Percentiles rank a stretch among this genome's conserved stretches.
These are phyloP conservation scores for Saccopteryx leptura DNA, from an alignment of 2,113 vertebrate species.

Conservation along the genomic window DNA sequence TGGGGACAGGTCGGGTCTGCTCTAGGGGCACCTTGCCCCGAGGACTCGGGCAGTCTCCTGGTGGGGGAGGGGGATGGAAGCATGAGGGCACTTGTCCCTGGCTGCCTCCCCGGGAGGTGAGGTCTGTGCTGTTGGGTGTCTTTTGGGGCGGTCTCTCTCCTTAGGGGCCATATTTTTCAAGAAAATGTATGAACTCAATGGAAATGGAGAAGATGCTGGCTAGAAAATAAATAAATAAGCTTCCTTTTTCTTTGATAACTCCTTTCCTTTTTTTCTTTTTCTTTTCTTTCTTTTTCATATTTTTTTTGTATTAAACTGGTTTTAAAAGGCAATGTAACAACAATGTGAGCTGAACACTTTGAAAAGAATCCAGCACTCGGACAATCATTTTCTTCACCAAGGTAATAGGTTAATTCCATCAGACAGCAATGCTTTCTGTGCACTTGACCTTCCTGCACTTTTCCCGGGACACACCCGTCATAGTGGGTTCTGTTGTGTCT, in stretches of 20 bases:
- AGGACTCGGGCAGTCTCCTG: not conserved
- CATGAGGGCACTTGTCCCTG: not conserved
- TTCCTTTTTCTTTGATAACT: not conserved
- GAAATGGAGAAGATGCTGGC: not conserved
- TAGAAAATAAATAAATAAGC: not conserved
- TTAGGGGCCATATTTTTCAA: not conserved
- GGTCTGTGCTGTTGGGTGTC: not conserved
- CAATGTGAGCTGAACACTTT: not conserved
- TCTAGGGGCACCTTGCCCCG: not conserved
- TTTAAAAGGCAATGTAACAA: not conserved
- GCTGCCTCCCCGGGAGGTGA: not conserved
- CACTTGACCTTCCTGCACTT: not conserved
- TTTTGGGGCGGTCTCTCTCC: not conserved
- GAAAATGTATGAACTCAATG: not conserved
- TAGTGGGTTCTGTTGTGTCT: not conserved
- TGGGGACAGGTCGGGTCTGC: not conserved
- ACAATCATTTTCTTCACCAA: not conserved
- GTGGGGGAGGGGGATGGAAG: too few relatives aligned
- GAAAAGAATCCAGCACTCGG: not conserved
- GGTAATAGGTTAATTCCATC: not conserved
- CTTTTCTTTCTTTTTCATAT: too few relatives aligned
- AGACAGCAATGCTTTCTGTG: accelerated
- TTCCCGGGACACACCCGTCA: accelerated
- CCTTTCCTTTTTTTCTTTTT: not conserved
- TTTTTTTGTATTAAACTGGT: not conserved